Evolutionary conservation across 2,888 invertebrate species (phyloP), one percentile per base, ranked within the genome.

Genomic region (Andrena camellia): DNA sequence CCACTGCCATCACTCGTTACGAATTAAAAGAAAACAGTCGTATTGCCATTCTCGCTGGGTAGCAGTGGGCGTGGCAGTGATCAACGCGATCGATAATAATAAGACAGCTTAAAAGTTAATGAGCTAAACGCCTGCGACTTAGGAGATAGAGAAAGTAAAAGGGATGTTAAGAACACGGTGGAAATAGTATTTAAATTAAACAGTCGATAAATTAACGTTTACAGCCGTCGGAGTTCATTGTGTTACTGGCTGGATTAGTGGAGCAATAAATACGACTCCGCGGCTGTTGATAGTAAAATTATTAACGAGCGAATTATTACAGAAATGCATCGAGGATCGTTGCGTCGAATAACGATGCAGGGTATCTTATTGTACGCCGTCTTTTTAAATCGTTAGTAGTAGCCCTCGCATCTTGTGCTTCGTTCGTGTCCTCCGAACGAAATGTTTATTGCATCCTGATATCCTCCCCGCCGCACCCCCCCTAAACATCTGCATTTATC

Each of bases 61-160:
- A 88, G 84, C 88, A 88, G 82, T 81, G 52, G 33, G 52, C 73
- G 80, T 73, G 87, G 86, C 87, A 88, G 88, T 88, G 86, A 84
- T 78, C 29, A 52, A 80, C 70, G 76, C 69, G 77, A 48, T 52
- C n/a, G 68, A 82, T 35, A 72, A 82, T 35, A 72, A 75, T 78
- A 64, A 60, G 26, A 66, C 70, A 80, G 74, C 72, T 80, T 70
- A 76, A 62, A 67, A 4, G 29, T 60, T 76, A 86, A 76, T 26
- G 50, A 50, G 57, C 57, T 78, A 67, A 57, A 66, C 64, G 48
- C 64, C 31, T 59, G 52, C 13, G 54, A 75, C 57, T 79, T 72
- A 82, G 29, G 23, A 42, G 35, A 17, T 33, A 73, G 3, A 20
- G 29, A 57, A 48, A 48, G 23, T n/a, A 20, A 17, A 10, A 75